Conservation (phyloP, 2,113 vertebrate genomes). For the Alaudala cheleensis region DNA sequence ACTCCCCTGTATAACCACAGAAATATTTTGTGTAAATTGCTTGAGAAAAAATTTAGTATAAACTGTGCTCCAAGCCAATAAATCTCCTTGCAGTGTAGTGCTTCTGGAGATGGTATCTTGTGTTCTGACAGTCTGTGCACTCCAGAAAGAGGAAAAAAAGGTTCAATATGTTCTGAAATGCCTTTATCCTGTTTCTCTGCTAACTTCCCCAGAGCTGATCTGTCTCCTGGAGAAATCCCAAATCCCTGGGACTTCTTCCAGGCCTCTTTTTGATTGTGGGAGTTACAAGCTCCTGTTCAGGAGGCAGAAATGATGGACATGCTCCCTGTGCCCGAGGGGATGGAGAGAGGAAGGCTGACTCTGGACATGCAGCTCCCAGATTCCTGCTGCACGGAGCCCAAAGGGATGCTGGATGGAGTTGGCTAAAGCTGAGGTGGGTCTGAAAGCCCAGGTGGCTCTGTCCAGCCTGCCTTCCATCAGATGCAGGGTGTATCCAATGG, state of each 20-base stretch:
- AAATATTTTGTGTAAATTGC: constrained; percentile 60
- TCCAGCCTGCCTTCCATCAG: background rate
- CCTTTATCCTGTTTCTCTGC: constrained; percentile 45
- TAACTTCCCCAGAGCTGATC: constrained; percentile 1
- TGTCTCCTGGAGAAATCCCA: constrained; percentile 51
- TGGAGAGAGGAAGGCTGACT: background rate
- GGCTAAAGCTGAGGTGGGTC: background rate
- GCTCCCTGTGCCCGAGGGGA: background rate
- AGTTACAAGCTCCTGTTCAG: background rate
- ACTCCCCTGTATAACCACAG: background rate
- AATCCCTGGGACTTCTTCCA: constrained; percentile 36
- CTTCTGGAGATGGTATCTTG: background rate
- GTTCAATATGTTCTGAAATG: constrained; percentile 54
- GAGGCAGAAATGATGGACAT: background rate
- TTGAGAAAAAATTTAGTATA: background rate
- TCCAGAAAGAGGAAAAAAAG: background rate
- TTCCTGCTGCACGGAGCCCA: fast-evolving
- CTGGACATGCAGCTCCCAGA: background rate
- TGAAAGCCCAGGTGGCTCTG: background rate
- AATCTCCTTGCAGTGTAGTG: background rate
- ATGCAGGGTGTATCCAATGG: background rate
- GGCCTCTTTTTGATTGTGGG: background rate
- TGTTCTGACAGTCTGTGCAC: background rate
- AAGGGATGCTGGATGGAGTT: fast-evolving
- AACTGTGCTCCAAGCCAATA: constrained; percentile 33